Base-by-base conservation (phyloP, 1,140 invertebrate genomes). In the Andricus grossulariae region DNA sequence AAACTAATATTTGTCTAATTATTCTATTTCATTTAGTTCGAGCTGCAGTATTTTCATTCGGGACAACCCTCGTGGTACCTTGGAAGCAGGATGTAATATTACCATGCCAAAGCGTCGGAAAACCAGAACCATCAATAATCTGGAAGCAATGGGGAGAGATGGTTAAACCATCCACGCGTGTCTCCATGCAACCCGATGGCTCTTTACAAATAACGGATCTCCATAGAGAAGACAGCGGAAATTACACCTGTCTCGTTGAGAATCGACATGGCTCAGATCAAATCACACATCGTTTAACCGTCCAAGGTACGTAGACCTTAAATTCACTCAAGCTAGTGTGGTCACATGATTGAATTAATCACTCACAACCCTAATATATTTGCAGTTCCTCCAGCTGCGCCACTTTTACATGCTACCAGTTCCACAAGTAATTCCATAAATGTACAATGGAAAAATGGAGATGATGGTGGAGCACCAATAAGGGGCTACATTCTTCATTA, bases 201-300 rank as follows among this genome's bases (percentile, higher is more conserved):
- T 95, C 94, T 2, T 89, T 96, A 5, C 93, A 95, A 72, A 95
- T 97, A 54, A 94, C 94, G 87, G 94, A 95, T 79, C 93, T 95
- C 13, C 96, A 97, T 87, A 93, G 95, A 83, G 93, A 93, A 21
- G 96, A 97, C 88, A 95, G 95, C 85, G 97, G 97, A n/a, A 97
- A 98, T 92, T 98, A 98, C 87, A 95, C 97, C 2, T 99, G 97
- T 88, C 92, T 93, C 21, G 96, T 97, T 4, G 95, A 96, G 83
- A 98, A 99, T 89, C 92, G 93, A 11, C 94, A 97, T 89, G 97
- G 97, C 1, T 94, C 93, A 60, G 97, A 98, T 91, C 94, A 96
- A 84, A 97, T 98, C 75, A 94, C 94, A 0, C 97, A 97, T 84
- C 90, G 92, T 18, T 85, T 95, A 4, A 92, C 92, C 71, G 94